Base-by-base conservation (phyloP, 1,140 invertebrate species). In the Potamilus streckersoni region DNA sequence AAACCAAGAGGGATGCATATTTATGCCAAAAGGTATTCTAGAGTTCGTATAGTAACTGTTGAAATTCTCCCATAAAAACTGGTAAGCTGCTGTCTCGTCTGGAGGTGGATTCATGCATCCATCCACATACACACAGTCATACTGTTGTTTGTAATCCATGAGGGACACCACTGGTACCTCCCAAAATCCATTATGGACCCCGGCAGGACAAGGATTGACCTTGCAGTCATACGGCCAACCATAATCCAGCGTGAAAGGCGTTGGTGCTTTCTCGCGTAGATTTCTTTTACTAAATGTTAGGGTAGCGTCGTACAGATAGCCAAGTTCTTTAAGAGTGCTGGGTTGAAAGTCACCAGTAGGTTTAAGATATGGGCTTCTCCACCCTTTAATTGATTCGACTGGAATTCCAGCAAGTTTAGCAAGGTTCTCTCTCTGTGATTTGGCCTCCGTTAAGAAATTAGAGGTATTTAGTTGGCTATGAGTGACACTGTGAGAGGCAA, bases 401-500 rank as follows among this genome's bases (percentile, higher is more conserved):
- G 80, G 80, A 17, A 86, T 65, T 17, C 72, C 78, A n/a, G 83
- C 84, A 4, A 78, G 57, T 62, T 75, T 82, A 2, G 79, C 79
- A 20, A 84, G 59, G 55, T 81, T 83, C 57, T 79, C 70, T 61
- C 82, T 84, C 27, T 83, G 80, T 49, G 73, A 62, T 63, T 80
- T 78, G 15, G 82, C 83, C 31, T 83, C 82, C 19, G 79, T 65
- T 27, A 70, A 68, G 56, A 83, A 78, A 31, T 83, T 81, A 23
- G 68, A 65, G 13, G 79, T 79, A 61, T 81, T 80, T 64, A 82
- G 78, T 62, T 82, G 81, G 13, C 57, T 77, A 72, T 88, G 87
- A 4, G 82, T 96, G 71, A 97, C 94, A 17, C 95, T 96, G 89
- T 97, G 94, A 5, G 94, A 92, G 1, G 93, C 95, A 79, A 97